Evolutionary conservation across 2,888 invertebrate species (phyloP), one percentile per base, ranked within the genome.

Genomic region (Aleiodes testaceus): DNA sequence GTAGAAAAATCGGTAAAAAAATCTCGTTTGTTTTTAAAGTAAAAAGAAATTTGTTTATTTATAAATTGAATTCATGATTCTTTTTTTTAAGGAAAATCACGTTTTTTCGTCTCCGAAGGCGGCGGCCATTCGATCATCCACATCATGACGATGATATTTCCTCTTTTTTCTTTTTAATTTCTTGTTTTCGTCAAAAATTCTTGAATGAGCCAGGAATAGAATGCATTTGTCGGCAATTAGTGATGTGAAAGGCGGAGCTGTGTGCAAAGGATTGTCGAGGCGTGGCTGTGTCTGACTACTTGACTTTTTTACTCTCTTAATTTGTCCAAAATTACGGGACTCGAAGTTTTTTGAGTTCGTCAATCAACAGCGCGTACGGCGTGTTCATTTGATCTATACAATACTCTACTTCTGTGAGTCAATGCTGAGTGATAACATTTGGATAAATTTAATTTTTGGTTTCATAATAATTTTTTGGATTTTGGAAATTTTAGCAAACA

Each of bases 211-310:
- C 30, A 69, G 14, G 22, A 65, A 68, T 64, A 72, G 66, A 53
- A 61, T 73, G 73, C 77, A 77, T 59, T 47, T 72, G 75, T 74
- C 49, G 68, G 79, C 78, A 84, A 84, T 84, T 84, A 84, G 84
- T 78, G 63, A 66, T 18, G 45, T 71, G 68, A 80, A 81, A 84
- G 84, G 84, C 84, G 84, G 82, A 79, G 81, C 72, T 73, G 77
- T 59, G 78, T 77, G 80, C 78, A 84, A 84, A 84, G 82, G 84
- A 83, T 83, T 82, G 82, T 75, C 79, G 26, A 83, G 84, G 84
- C 84, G 84, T 84, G 82, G 79, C 77, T 64, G 70, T 67, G 65
- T 75, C 75, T 73, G 70, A 77, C 47, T 73, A 53, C 75, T 67
- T 66, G 64, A 69, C 64, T 69, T 50, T 53, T 64, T 74, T 75